phyloP scores from a whole-genome alignment of 2,888 invertebrate species.

The Nephrotoma flavescens region DNA sequence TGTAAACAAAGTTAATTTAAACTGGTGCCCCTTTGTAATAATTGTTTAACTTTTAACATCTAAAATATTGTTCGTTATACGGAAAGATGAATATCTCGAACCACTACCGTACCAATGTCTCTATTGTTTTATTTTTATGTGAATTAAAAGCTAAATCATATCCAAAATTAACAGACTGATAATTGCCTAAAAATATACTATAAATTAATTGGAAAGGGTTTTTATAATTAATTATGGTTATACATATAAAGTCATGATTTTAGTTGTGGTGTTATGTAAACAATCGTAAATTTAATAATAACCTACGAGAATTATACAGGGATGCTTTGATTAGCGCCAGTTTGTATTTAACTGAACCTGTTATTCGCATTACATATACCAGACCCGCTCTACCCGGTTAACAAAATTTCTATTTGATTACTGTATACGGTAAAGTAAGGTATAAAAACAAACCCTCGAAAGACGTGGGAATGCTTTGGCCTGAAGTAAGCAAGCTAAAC shows the following conservation, averaged over 20 bases:
- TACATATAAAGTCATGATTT: neutral
- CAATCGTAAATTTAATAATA: neutral
- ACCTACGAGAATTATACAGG: neutral
- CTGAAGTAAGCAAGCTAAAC: too few species aligned
- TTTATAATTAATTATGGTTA: neutral
- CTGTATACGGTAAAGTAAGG: too few species aligned
- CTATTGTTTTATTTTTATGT: neutral
- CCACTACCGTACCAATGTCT: neutral
- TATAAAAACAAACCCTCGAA: too few species aligned
- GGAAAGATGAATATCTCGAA: neutral
- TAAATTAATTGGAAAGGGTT: neutral
- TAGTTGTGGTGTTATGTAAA: neutral
- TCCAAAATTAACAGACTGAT: neutral
- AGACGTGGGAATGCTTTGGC: too few species aligned
- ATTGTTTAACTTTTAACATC: too few species aligned
- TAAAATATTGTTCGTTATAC: too few species aligned
- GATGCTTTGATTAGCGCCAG: neutral
- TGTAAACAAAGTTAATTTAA: neutral
- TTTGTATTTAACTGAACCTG: too few species aligned
- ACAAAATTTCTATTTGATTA: too few species aligned
- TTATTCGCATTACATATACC: too few species aligned
- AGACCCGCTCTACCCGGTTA: too few species aligned
- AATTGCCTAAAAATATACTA: neutral
- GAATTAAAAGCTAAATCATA: neutral
- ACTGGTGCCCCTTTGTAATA: neutral